Conservation (phyloP, 2,888 invertebrate genomes). For the Microdon myrmicae region DNA sequence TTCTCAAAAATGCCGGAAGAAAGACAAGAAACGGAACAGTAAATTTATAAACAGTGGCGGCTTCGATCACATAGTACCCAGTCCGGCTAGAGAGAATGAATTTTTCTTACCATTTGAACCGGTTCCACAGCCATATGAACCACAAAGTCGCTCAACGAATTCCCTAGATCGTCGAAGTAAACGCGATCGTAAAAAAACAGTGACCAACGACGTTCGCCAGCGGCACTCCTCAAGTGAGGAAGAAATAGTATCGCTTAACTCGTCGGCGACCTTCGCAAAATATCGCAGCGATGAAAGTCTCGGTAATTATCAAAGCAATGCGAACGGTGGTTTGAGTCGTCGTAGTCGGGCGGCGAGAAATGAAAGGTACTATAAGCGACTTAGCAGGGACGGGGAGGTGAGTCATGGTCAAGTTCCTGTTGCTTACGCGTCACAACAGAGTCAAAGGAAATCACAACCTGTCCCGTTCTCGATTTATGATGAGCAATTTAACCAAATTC, state of each 20-base stretch:
- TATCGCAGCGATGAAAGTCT: constrained; percentile 78
- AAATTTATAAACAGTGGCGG: constrained; percentile 69
- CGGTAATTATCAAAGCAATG: constrained; percentile 69
- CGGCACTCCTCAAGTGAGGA: constrained; percentile 62
- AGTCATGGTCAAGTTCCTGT: constrained; percentile 61
- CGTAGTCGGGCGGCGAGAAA: constrained; percentile 80
- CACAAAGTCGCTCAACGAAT: constrained; percentile 57
- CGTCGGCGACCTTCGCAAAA: constrained; percentile 74
- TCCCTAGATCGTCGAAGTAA: constrained; percentile 60
- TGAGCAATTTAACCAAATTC: constrained; percentile 28
- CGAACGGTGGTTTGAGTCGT: constrained; percentile 70
- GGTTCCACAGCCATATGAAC: constrained; percentile 50
- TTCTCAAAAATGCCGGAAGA: constrained; percentile 56
- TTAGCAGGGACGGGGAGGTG: constrained; percentile 76
- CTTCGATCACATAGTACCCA: constrained; percentile 75
- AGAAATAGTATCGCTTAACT: constrained; percentile 72
- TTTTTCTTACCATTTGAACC: constrained; percentile 64
- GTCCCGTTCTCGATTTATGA: constrained; percentile 66
- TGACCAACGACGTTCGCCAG: constrained; percentile 18
- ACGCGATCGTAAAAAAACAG: constrained; percentile 26
- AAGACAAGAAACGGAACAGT: constrained; percentile 68
- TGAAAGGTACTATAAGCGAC: constrained; percentile 80
- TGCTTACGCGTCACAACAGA: constrained; percentile 64
- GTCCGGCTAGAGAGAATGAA: constrained; percentile 67
- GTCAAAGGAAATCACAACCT: constrained; percentile 67